Conservation (phyloP, 1,140 invertebrate species). For the Solen grandis region DNA sequence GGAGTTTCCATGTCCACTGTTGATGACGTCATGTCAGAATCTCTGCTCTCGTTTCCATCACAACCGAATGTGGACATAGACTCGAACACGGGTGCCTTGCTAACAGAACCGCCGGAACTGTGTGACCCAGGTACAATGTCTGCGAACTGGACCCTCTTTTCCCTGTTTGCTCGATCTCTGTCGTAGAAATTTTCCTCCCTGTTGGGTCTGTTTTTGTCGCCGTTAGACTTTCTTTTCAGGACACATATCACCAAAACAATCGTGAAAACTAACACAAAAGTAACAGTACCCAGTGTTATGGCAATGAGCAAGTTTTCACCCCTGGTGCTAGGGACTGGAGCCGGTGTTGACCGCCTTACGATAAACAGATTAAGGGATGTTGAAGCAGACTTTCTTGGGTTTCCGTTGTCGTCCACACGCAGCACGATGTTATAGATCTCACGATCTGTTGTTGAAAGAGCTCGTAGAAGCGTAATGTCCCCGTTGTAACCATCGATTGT, state of each 20-base stretch:
- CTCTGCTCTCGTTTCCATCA: conserved; percentile 46
- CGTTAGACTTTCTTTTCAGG: conserved; percentile 11
- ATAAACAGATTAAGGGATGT: conserved; percentile 45
- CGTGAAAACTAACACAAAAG: conserved; percentile 44
- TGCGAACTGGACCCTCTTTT: conserved; percentile 38
- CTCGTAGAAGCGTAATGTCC: conserved; percentile 55
- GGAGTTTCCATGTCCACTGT: conserved; percentile 44
- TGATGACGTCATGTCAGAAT: conserved; percentile 52
- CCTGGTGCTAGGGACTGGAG: conserved; percentile 1
- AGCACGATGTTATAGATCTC: conserved; percentile 32
- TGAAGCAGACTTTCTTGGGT: conserved; percentile 27
- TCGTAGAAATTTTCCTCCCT: conserved; percentile 35
- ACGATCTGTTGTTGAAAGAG: background rate
- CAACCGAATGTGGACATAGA: conserved; percentile 45
- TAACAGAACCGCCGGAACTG: background rate
- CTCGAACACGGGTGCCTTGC: conserved; percentile 11
- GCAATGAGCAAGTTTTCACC: conserved; percentile 49
- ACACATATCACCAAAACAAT: conserved; percentile 44
- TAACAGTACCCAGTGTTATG: conserved; percentile 32
- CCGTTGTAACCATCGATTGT: conserved; percentile 64
- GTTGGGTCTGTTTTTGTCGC: conserved; percentile 4
- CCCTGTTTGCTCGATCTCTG: conserved; percentile 1
- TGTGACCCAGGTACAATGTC: conserved; percentile 7
- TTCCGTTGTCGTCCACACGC: conserved; percentile 49
- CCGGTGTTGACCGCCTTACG: background rate